These are phyloP conservation scores for Serrognathus titanus DNA, from an alignment of 2,888 invertebrate genomes.

Conservation along the genomic window DNA sequence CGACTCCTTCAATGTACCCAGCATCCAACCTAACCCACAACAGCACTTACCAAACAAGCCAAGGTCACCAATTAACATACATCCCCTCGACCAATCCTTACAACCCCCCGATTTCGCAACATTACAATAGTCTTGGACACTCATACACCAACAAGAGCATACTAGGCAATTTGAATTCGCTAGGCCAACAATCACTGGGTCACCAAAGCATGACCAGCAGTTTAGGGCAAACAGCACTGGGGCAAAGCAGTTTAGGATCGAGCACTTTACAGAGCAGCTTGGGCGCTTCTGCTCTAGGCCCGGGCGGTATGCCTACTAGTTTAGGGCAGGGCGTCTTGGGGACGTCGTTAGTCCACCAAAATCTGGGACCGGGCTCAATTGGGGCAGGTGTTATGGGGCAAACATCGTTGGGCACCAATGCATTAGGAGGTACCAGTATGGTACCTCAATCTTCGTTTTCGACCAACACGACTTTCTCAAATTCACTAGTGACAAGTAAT, in stretches of 20 bases:
- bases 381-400: conserved; percentile 16
- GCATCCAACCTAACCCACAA: conserved; percentile 53
- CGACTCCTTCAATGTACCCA: conserved; percentile 52
- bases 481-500: conserved; percentile 46
- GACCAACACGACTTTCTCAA: conserved; percentile 54
- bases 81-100: conserved; percentile 31
- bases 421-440: conserved; percentile 45
- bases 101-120: conserved; percentile 34
- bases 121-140: conserved; percentile 42
- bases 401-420: conserved; percentile 33
- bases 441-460: conserved; percentile 53
- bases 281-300: conserved; percentile 18
- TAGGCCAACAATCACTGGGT: conserved; percentile 10
- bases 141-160: conserved; percentile 38
- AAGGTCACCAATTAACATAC: conserved; percentile 22
- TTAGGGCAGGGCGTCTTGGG: conserved; percentile 31
- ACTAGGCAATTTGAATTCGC: conserved; percentile 23
- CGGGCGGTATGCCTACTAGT: conserved; percentile 27
- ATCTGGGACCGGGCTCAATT: conserved; percentile 12
- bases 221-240: conserved; percentile 18
- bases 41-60: conserved; percentile 33
- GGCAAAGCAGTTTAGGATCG: conserved; percentile 16
- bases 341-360: conserved; percentile 21
- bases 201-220: conserved; percentile 8
- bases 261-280: conserved; percentile 21